Base-by-base conservation (phyloP, 2,113 vertebrate species). In the Melanotaenia duboulayi region DNA sequence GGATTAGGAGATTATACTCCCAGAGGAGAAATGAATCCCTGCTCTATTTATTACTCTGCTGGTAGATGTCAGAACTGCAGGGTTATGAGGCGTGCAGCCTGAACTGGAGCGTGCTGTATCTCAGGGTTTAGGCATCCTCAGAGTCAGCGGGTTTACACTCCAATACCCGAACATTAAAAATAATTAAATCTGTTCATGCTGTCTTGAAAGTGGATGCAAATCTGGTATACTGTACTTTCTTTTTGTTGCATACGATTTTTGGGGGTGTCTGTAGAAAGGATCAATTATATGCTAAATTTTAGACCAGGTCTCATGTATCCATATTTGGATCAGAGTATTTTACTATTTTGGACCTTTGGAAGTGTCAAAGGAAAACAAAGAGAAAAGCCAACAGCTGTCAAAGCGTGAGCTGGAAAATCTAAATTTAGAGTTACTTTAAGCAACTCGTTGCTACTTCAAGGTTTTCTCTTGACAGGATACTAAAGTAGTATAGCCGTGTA, bases 351-450 rank as follows among this genome's bases (percentile, higher is more conserved):
- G 68, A 79, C 23, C 13, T 52, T 63, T 81, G 75, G 32, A 71
- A 71, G 71, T 50, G 14, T 11, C 52, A 71, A 3, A 60, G 40
- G 65, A 75, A 58, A 84, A 83, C 59, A 84, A 76, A 83, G 37
- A 77, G 40, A 79, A 72, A 78, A 81, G 51, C n/a, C 59, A 65
- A 75, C 82, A 72, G 63, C 78, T 89, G 79, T 80, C 72, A n/a
- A 49, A 62, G 75, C 73, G 81, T 73, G 65, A 83, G 74, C 64
- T 59, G 35, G 28, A 62, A 71, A 24, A 0, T 71, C 88, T 91
- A 87, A 83, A 86, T 90, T 84, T 90, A 78, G 84, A 90, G 49
- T 25, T 78, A 58, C 73, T 90, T 85, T 66, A 72, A 79, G 64
- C 63, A 40, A 11, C 48, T 82, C 56, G 1, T 50, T 4, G n/a